phyloP scores from a whole-genome alignment of 2,888 invertebrate species.

The Holacanthella duospinosa region DNA sequence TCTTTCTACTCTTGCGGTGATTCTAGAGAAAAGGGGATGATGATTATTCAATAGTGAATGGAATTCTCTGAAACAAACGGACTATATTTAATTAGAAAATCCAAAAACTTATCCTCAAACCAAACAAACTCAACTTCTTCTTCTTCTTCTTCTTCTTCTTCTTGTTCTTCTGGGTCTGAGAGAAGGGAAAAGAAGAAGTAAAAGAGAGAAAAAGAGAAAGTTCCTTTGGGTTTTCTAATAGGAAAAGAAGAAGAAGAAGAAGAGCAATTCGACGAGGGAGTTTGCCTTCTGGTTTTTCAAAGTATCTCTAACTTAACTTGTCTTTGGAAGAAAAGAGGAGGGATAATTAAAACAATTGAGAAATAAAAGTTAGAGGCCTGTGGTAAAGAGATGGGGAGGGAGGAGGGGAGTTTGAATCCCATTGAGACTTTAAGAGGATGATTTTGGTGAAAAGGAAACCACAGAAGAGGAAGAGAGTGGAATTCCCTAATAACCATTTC shows the following conservation, averaged over 20 bases:
- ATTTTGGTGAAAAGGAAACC: conserved; percentile 8
- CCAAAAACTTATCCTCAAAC: conserved; percentile 24
- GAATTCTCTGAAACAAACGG: conserved; percentile 29
- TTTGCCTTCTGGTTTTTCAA: neutral
- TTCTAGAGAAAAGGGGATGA: conserved; percentile 20
- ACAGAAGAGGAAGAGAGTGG: conserved; percentile 1
- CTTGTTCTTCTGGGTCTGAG: too few relatives aligned
- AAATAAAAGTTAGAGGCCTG: conserved; percentile 29
- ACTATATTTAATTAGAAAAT: conserved; percentile 37
- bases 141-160: conserved; percentile 15
- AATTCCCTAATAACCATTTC: conserved; percentile 8
- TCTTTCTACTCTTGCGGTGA: conserved; percentile 8
- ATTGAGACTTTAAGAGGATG: conserved; percentile 8
- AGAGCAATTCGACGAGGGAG: too few relatives aligned
- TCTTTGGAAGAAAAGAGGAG: neutral
- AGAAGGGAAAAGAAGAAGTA: too few relatives aligned
- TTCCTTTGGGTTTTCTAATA: too few relatives aligned
- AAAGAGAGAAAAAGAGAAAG: conserved; percentile 16
- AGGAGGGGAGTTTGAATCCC: neutral
- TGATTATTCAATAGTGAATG: conserved; percentile 37
- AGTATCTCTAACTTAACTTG: too few relatives aligned
- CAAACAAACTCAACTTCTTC: conserved; percentile 10
- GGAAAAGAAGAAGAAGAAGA: too few relatives aligned
- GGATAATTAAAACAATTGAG: conserved; percentile 35
- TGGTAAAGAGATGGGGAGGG: too few relatives aligned